Evolutionary conservation across 1,140 invertebrate genomes (phyloP), one percentile per base, ranked within the genome.

Genomic region (Ctenoplectra terminalis): DNA sequence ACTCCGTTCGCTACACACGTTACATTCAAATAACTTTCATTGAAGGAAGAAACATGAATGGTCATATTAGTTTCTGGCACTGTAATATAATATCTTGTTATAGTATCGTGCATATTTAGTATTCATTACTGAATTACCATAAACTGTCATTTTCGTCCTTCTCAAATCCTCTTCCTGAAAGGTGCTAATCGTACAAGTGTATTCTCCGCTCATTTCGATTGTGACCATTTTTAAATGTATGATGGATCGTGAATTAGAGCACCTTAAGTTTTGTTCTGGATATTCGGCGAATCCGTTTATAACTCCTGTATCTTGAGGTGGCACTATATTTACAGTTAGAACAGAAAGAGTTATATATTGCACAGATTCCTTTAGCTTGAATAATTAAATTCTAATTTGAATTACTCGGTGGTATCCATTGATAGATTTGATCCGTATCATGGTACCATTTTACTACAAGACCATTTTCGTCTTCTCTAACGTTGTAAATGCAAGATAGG

Each of bases 391-490:
- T 11, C 6, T 8, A 5, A 20, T n/a, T 23, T 31, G 40, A 34
- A 84, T 95, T 95, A 86, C 95, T 93, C 29, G 94, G 94, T 17
- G 95, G 95, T 78, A 97, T 97, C 96, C 96, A 97, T 90, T 97
- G 96, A 90, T 97, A 97, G 29, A 97, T 95, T 11, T 95, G 96
- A 54, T 94, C 91, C 1, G 94, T 94, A 84, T 96, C 95, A 90
- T 96, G 96, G 90, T 95, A 97, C 97, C 97, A 97, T 91, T 97
- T 97, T 73, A 97, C 95, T 43, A 97, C 96, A 48, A 97, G 91
- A 52, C 95, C 96, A 20, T 92, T 91, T 29, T 95, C 94, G 0
- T 92, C 90, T 66, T 95, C 93, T 56, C 95, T 95, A n/a, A 95
- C 90, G 29, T 94, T 93, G 89, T 96, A 97, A 84, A 96, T 95